These are phyloP conservation scores for Cynopterus brachyotis DNA, from an alignment of 2,113 vertebrate genomes.

Conservation along the genomic window DNA sequence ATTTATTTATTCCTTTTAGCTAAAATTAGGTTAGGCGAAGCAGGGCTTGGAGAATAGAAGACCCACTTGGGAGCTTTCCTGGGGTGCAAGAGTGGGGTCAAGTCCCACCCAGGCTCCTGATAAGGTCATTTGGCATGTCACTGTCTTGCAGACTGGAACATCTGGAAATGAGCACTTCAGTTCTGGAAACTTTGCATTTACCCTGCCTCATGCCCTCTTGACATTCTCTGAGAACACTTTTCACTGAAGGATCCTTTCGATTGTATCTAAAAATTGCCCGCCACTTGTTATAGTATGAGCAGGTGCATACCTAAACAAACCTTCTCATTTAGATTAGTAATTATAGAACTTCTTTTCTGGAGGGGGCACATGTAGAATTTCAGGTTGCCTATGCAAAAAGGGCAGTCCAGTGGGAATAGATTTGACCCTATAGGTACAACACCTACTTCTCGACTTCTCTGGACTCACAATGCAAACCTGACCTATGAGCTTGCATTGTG, in stretches of 20 bases:
- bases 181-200: constrained; percentile 10
- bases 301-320: constrained; percentile 22
- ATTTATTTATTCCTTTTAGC: background rate
- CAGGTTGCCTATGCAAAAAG: background rate
- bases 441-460: background rate
- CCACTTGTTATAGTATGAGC: constrained; percentile 42
- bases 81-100: background rate
- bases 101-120: background rate
- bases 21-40: background rate
- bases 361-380: background rate
- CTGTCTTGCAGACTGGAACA: background rate
- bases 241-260: constrained; percentile 52
- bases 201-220: constrained; percentile 57
- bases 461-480: background rate
- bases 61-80: background rate
- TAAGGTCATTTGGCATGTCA: background rate
- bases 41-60: background rate
- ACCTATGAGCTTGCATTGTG: background rate
- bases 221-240: constrained; percentile 69
- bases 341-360: background rate
- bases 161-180: constrained; percentile 25
- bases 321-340: background rate
- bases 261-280: constrained; percentile 55
- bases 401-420: background rate
- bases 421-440: background rate